Base-by-base conservation (phyloP, 2,113 vertebrate genomes). In the Thunnus maccoyii region DNA sequence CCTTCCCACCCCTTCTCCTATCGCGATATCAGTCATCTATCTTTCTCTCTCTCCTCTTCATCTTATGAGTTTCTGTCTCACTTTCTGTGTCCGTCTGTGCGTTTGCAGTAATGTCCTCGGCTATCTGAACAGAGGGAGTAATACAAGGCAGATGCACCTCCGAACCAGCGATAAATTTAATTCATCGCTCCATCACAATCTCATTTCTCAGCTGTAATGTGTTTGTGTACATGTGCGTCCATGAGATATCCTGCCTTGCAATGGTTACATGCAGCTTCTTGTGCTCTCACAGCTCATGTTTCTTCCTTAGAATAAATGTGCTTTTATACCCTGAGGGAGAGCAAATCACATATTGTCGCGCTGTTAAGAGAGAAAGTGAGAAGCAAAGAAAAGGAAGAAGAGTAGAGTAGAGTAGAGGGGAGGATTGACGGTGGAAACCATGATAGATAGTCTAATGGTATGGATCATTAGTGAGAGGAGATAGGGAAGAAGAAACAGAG, bases 241-340 rank as follows among this genome's bases (percentile, higher is more conserved):
- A 1, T 27, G 68, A 54, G 67, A 64, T 57, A 18, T 60, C 64
- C 20, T 5, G 13, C 48, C 46, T 47, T 16, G 46, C 61, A 57
- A 51, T n/a, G 57, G 44, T 22, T 18, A 32, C 62, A 44, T 14
- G n/a, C 44, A 16, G 66, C 61, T 30, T 55, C 46, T 41, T 11
- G n/a, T 57, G 60, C 58, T 68, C 50, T 64, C 51, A 13, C 25
- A 25, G 10, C 46, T 56, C 30, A 52, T 63, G 57, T 77, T 69
- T 66, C 52, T 61, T 22, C 65, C 52, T 70, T 14, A 52, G 41
- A 76, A 67, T 77, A 56, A 88, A 90, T 84, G 70, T 50, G 52
- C 27, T 50, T 71, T 73, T 17, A 44, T 41, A 17, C 20, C 72
- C 63, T 2, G 52, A 61, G 56, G 70, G 62, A 80, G 46, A 56